phyloP scores from a whole-genome alignment of 1,140 invertebrate species.

The Procambarus clarkii region DNA sequence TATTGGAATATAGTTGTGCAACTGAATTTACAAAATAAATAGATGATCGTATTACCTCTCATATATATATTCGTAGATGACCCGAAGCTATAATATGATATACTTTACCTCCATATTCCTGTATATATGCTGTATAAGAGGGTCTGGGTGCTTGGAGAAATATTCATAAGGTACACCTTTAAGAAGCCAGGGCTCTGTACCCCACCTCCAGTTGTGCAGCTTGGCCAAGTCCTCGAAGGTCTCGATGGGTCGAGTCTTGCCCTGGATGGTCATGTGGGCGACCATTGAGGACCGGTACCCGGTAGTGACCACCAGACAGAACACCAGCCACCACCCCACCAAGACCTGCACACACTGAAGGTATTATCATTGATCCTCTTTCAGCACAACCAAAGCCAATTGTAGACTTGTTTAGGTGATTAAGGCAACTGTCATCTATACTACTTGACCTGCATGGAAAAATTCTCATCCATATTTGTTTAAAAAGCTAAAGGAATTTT shows the following conservation, averaged over 20 bases:
- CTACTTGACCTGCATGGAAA: too few species aligned
- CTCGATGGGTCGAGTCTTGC: not conserved
- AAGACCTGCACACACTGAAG: not conserved
- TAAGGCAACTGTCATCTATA: too few species aligned
- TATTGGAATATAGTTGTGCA: too few species aligned
- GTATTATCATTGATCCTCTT: too few species aligned
- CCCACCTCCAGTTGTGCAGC: not conserved
- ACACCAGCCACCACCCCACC: conserved; percentile 18
- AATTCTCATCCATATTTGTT: too few species aligned
- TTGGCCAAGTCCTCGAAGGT: not conserved
- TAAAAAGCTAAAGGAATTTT: too few species aligned
- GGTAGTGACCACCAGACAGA: conserved; percentile 20
- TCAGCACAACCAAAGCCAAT: too few species aligned
- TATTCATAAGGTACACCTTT: not conserved
- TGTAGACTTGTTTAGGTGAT: too few species aligned
- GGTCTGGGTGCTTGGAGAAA: conserved; percentile 1
- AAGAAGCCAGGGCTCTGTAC: not conserved
- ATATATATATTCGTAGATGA: too few species aligned
- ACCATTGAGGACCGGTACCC: conserved; percentile 2
- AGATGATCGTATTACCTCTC: too few species aligned
- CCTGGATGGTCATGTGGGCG: conserved; percentile 2
- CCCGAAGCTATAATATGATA: not conserved
- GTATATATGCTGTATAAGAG: not conserved
- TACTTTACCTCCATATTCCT: not conserved
- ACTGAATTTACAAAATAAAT: too few species aligned